Evolutionary conservation across 1,140 invertebrate species (phyloP).

Genomic region (Halyomorpha halys): DNA sequence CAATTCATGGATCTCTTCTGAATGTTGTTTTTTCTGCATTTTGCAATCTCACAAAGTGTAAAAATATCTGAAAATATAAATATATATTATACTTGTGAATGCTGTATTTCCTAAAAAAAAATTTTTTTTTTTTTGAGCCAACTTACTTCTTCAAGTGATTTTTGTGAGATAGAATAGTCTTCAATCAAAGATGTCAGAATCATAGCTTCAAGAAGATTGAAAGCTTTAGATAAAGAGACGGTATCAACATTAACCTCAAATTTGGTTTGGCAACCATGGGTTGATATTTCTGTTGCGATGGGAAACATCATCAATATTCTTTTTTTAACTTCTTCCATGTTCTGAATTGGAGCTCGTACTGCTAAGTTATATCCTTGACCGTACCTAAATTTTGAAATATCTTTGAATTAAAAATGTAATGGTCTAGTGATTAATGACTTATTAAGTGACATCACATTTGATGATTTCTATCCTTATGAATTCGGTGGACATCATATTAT

Average conservation of each 20-base stretch:
- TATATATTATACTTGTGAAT: background rate
- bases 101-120: background rate
- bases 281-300: background rate
- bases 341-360: background rate
- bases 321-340: background rate
- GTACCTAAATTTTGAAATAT: background rate
- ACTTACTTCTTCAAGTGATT: slow-evolving; percentile 11
- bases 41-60: background rate
- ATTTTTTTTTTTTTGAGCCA: too few relatives aligned
- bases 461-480: too few relatives aligned
- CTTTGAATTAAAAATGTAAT: too few relatives aligned
- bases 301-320: background rate
- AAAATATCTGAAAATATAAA: slow-evolving; percentile 2
- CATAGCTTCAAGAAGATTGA: background rate
- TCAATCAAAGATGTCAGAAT: background rate
- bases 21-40: background rate
- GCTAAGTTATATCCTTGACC: slow-evolving; percentile 5
- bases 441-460: too few relatives aligned
- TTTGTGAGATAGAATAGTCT: slow-evolving; percentile 13
- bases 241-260: background rate
- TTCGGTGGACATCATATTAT: too few relatives aligned
- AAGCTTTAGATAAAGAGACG: background rate
- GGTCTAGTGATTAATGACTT: too few relatives aligned
- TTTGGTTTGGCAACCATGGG: background rate
- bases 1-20: too few relatives aligned